Percentiles rank a stretch among this genome's conserved stretches.
Evolutionary conservation across 2,888 invertebrate species (phyloP).

Genomic region (Xestia xanthographa): DNA sequence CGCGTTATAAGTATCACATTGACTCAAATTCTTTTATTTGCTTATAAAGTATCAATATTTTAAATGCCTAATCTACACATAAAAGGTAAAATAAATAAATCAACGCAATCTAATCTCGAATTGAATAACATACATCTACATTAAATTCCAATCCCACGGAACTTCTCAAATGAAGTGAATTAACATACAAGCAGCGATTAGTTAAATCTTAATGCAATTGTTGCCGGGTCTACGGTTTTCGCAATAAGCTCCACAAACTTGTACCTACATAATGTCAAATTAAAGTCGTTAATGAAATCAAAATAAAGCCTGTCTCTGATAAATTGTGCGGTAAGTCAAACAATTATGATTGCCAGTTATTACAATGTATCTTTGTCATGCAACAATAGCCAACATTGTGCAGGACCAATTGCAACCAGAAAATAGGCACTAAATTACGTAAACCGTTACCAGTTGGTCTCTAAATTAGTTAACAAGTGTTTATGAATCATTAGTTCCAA

Average conservation of each 20-base stretch:
- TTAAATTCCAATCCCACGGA: conserved; percentile 57
- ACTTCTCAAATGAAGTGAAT: conserved; percentile 56
- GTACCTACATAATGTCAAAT: conserved; percentile 65
- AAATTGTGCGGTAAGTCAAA: conserved; percentile 84
- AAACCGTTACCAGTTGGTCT: conserved; percentile 82
- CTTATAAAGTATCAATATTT: neutral
- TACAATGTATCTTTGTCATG: conserved; percentile 87
- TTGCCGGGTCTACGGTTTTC: conserved; percentile 50
- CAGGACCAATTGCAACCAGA: conserved; percentile 85
- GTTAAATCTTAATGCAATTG: conserved; percentile 59
- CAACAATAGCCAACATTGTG: conserved; percentile 87
- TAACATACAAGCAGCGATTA: conserved; percentile 65
- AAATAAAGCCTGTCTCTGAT: conserved; percentile 80
- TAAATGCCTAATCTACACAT: neutral
- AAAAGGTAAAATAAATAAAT: conserved; percentile 24
- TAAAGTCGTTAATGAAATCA: conserved; percentile 77
- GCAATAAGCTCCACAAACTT: conserved; percentile 57
- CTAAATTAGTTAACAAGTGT: conserved; percentile 85
- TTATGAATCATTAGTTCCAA: conserved; percentile 86
- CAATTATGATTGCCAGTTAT: conserved; percentile 84
- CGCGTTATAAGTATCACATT: neutral
- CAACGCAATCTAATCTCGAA: conserved; percentile 34
- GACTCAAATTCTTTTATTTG: neutral
- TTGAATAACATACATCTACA: conserved; percentile 38
- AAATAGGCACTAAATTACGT: conserved; percentile 87